Conservation (phyloP, 2,113 vertebrate genomes). For the Phalacrocorax brasilianus region DNA sequence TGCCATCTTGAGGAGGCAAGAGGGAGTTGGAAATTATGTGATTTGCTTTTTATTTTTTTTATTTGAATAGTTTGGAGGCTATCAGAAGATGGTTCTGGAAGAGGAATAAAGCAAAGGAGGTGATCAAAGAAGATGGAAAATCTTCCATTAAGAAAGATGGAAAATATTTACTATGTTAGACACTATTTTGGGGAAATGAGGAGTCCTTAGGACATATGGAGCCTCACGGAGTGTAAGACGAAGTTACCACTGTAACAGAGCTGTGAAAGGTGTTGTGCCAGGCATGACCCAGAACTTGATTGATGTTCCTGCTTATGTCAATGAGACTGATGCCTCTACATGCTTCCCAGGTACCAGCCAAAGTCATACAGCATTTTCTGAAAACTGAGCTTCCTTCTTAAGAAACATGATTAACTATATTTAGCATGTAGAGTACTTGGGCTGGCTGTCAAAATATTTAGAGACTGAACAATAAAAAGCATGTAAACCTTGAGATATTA, state of each 20-base stretch:
- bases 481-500: neutral
- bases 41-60: neutral
- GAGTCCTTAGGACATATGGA: neutral
- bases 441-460: neutral
- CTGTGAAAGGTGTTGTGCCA: neutral
- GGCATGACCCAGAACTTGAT: neutral
- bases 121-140: neutral
- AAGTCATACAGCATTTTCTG: neutral
- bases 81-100: neutral
- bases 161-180: neutral
- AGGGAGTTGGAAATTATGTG: neutral
- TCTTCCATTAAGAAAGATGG: neutral
- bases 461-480: neutral
- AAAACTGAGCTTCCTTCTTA: neutral
- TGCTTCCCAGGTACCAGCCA: neutral
- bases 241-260: neutral
- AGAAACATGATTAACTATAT: neutral
- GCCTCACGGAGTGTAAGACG: neutral
- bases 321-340: neutral
- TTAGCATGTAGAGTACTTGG: neutral
- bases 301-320: neutral
- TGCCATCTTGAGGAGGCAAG: neutral
- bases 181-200: neutral
- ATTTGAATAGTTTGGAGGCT: neutral
- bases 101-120: neutral